These are phyloP conservation scores for Ginglymostoma cirratum DNA, from an alignment of 2,113 vertebrate genomes.

Conservation along the genomic window DNA sequence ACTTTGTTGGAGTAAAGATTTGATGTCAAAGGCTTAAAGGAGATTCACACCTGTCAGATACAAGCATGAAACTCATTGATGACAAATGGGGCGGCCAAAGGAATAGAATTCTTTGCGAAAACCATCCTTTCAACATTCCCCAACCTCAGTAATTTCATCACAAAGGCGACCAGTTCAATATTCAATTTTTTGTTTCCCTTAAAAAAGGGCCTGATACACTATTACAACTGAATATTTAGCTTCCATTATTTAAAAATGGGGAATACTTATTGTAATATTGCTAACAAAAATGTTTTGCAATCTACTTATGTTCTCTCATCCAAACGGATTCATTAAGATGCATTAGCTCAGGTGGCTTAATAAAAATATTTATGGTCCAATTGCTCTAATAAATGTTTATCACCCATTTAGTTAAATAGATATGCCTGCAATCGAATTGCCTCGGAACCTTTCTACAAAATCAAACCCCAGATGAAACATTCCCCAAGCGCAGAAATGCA, in stretches of 20 bases:
- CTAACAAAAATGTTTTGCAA: not conserved
- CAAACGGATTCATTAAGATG: not conserved
- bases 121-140: not conserved
- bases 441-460: not conserved
- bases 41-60: not conserved
- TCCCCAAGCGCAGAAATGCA: too few species aligned
- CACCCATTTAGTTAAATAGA: slow-evolving; percentile 4
- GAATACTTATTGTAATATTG: not conserved
- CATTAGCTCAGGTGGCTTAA: not conserved
- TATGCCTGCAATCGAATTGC: not conserved
- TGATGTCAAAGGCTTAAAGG: not conserved
- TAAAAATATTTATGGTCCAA: not conserved
- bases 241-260: not conserved
- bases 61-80: not conserved
- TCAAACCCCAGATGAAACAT: not conserved
- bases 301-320: not conserved
- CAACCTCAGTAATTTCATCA: not conserved
- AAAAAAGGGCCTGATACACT: not conserved
- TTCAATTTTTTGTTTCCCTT: not conserved
- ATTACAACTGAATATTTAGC: not conserved
- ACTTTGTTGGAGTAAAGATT: not conserved
- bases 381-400: not conserved
- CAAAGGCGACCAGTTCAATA: not conserved
- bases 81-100: not conserved
- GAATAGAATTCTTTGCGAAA: not conserved